Evolutionary conservation across 2,888 invertebrate species (phyloP), one percentile per base, ranked within the genome.

Genomic region (Pelosia muscerda): DNA sequence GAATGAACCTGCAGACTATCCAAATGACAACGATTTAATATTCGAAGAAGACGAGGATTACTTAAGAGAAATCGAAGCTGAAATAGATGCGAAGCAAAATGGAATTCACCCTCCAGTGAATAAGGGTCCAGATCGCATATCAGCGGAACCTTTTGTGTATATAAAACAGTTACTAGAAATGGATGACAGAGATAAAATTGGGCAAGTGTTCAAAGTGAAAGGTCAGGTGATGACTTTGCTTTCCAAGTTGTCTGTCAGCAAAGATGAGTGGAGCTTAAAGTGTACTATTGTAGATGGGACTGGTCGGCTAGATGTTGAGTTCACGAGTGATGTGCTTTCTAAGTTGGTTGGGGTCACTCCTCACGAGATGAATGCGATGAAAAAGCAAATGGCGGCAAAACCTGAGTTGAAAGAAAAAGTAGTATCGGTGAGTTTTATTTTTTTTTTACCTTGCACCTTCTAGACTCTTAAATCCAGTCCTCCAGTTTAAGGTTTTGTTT

Each of bases 251-350:
- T 90, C 92, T 0, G 93, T 96, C 2, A 90, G 91, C 19, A 94
- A 95, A 72, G 89, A 92, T 0, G 90, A 88, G 0, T 96, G 96
- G 96, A 91, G 91, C 80, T 87, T 96, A 34, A 94, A 92, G 66
- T 96, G 96, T 72, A 94, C 92, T 11, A 88, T 97, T 60, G 91
- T 92, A 10, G 97, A 97, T 85, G 94, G 92, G 23, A 95, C 95
- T 8, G 96, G 95, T 2, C 91, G 87, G 63, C 75, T 96, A 22
- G 93, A 95, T 63, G 95, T 96, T 2, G 92, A 93, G 23, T 95
- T 97, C 65, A 93, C 96, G 0, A 95, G 95, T 72, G 92, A 95
- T 77, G 95, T 96, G 15, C 86, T 96, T 1, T 91, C 95, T 0
- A 89, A 92, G 62, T 82, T 96, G 66, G 93, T 95, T 1, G 95